Conservation (phyloP, 2,888 invertebrate species). For the Phytoseiulus persimilis region DNA sequence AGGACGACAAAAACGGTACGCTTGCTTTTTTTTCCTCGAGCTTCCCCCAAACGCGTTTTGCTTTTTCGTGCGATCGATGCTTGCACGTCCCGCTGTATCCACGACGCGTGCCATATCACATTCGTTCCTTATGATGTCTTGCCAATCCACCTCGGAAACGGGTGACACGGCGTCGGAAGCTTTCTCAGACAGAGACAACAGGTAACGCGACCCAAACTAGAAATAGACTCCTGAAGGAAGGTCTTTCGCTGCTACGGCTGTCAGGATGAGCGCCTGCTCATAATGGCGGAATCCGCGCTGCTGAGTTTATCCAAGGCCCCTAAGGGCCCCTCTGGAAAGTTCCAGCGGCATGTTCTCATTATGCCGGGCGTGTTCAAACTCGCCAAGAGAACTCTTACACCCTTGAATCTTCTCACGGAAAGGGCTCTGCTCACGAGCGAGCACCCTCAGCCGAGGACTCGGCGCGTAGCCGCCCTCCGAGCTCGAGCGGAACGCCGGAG, state of each 20-base stretch:
- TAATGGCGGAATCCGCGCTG: neutral
- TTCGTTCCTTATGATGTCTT: neutral
- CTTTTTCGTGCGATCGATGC: neutral
- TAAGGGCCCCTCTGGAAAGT: neutral
- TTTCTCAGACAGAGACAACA: neutral
- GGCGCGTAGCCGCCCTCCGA: no score
- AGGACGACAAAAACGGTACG: constrained; percentile 38
- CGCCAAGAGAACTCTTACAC: neutral
- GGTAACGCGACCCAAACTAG: neutral
- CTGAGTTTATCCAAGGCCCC: neutral
- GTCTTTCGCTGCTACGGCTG: neutral
- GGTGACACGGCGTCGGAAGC: neutral
- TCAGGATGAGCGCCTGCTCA: neutral
- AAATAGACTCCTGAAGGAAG: neutral
- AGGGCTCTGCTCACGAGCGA: no score
- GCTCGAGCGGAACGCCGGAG: no score
- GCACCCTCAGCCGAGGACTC: no score
- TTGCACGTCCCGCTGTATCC: neutral
- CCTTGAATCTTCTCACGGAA: no score
- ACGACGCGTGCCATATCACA: neutral
- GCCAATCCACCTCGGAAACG: neutral
- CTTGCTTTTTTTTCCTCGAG: neutral
- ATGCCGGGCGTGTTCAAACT: neutral
- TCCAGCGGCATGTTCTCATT: neutral
- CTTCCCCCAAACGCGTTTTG: neutral